phyloP scores from a whole-genome alignment of 1,140 invertebrate species.

The Spodoptera frugiperda region DNA sequence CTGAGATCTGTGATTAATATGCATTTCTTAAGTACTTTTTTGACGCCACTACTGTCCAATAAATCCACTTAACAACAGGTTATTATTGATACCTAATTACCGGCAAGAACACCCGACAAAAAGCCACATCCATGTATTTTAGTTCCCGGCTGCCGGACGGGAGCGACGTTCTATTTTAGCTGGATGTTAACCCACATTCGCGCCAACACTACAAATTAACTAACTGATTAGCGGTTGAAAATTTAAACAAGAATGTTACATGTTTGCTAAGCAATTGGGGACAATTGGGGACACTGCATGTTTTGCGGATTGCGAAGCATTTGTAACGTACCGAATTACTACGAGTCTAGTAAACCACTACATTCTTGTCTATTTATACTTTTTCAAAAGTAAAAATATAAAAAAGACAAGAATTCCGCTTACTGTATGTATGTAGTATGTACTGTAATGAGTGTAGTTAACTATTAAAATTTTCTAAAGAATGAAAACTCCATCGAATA shows the following conservation, averaged over 20 bases:
- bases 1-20: not conserved
- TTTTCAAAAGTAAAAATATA: not conserved
- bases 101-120: not conserved
- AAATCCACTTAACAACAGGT: no score
- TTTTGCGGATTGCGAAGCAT: constrained; percentile 15
- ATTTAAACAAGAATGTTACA: constrained; percentile 47
- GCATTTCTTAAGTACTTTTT: no score
- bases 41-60: no score
- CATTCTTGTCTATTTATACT: not conserved
- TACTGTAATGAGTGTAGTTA: no score
- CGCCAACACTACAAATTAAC: constrained; percentile 34
- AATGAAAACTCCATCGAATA: not conserved
- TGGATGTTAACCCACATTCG: constrained; percentile 38
- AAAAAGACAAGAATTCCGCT: no score
- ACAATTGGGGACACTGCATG: constrained; percentile 20
- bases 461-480: not conserved
- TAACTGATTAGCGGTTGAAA: constrained; percentile 50
- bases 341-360: not conserved
- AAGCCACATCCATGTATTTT: constrained; percentile 12
- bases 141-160: constrained; percentile 19
- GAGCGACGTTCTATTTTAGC: constrained; percentile 39
- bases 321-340: constrained; percentile 6
- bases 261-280: constrained; percentile 9
- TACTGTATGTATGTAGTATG: no score
- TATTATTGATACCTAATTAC: not conserved